These are phyloP conservation scores for Manacus vitellinus DNA, from an alignment of 2,113 vertebrate genomes.

Conservation along the genomic window DNA sequence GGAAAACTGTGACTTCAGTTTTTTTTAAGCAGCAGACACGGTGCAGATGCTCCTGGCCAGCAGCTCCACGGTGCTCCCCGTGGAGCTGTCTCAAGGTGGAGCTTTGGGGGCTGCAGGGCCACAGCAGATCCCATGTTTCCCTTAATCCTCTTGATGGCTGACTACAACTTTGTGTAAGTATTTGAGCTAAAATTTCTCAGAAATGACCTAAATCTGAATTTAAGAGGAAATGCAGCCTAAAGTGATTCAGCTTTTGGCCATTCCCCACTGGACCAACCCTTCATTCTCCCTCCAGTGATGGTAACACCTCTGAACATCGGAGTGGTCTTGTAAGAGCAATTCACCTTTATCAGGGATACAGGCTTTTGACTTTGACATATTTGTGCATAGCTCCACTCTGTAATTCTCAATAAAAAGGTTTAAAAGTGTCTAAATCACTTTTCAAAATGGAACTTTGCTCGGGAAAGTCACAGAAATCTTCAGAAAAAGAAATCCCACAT, in stretches of 20 bases:
- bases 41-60: not conserved
- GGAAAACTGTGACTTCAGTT: not conserved
- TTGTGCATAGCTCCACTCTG: not conserved
- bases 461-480: not conserved
- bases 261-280: not conserved
- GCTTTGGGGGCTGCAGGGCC: not conserved
- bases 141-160: not conserved
- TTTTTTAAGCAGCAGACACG: not conserved
- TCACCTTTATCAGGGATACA: not conserved
- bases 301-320: not conserved
- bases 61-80: rapidly evolving
- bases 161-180: not conserved
- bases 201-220: not conserved
- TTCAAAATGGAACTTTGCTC: not conserved
- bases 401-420: not conserved
- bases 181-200: not conserved
- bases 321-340: not conserved
- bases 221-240: not conserved
- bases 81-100: not conserved
- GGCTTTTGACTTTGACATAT: not conserved
- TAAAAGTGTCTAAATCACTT: not conserved
- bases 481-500: not conserved
- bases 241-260: not conserved
- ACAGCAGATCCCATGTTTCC: rapidly evolving
- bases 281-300: not conserved